phyloP scores from a whole-genome alignment of 2,888 invertebrate species.

The Pheosia tremula region DNA sequence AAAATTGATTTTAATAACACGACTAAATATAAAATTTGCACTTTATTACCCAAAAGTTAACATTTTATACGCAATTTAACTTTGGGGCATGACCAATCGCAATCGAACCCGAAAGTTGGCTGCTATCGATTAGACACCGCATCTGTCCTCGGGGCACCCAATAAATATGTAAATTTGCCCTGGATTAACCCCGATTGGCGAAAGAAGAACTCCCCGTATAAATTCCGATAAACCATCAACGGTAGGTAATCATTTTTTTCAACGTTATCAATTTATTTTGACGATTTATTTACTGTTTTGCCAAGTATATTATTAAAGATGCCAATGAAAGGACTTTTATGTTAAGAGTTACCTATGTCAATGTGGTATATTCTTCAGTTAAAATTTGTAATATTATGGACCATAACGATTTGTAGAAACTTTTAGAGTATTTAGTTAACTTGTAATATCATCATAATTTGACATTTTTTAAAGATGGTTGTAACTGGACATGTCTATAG shows the following conservation, averaged over 20 bases:
- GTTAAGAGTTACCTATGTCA: background rate
- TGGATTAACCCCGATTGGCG: slow-evolving; percentile 53
- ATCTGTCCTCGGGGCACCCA: slow-evolving; percentile 61
- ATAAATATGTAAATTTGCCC: slow-evolving; percentile 75
- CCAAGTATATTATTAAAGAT: background rate
- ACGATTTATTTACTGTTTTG: background rate
- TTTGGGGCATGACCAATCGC: slow-evolving; percentile 30
- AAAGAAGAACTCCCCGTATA: slow-evolving; percentile 32
- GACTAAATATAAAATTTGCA: background rate
- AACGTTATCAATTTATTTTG: slow-evolving; percentile 39
- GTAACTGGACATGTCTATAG: too few relatives aligned
- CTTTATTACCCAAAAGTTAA: slow-evolving; percentile 27
- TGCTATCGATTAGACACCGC: slow-evolving; percentile 67
- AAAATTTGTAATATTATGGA: too few relatives aligned
- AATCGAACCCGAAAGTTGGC: slow-evolving; percentile 42
- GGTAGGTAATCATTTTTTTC: slow-evolving; percentile 41
- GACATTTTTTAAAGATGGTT: too few relatives aligned
- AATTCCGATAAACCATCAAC: slow-evolving; percentile 35
- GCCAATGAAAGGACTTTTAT: background rate
- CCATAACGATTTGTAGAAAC: too few relatives aligned
- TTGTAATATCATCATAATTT: too few relatives aligned
- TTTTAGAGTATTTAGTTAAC: too few relatives aligned
- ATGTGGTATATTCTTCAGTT: too few relatives aligned
- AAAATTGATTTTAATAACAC: too few relatives aligned
- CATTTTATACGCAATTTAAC: slow-evolving; percentile 40